phyloP scores from a whole-genome alignment of 2,797 vertebrate species.

The Oreonectes daqikongensis region DNA sequence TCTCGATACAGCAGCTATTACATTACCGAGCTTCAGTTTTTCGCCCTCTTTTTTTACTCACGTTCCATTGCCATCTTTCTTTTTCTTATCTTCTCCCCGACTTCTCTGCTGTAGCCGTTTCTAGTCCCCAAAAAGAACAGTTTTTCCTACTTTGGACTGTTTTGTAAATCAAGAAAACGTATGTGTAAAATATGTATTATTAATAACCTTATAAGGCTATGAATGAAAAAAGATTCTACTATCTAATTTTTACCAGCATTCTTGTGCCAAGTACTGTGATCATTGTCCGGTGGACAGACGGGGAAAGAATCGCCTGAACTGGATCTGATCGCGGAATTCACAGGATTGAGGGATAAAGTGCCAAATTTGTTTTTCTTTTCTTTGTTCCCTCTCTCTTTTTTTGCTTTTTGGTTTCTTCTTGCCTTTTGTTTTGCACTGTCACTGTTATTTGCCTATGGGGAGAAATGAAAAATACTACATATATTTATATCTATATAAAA shows the following conservation, averaged over 20 bases:
- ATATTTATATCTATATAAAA: conserved; percentile 72
- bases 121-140: conserved; percentile 66
- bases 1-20: conserved; percentile 60
- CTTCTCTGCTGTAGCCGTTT: conserved; percentile 48
- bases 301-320: conserved; percentile 72
- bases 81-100: conserved; percentile 19
- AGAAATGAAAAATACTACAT: conserved; percentile 64
- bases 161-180: conserved; percentile 72
- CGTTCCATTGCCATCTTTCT: conserved; percentile 48
- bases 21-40: conserved; percentile 46
- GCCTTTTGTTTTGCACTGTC: conserved; percentile 75
- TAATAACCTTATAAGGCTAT: conserved; percentile 79
- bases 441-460: conserved; percentile 72
- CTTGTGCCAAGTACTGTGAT: conserved; percentile 87
- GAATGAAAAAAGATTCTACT: conserved; percentile 81
- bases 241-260: conserved; percentile 87
- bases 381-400: conserved; percentile 52
- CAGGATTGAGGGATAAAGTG: conserved; percentile 77
- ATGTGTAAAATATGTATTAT: conserved; percentile 79
- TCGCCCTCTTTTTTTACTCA: conserved; percentile 62
- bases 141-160: conserved; percentile 77
- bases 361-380: conserved; percentile 73
- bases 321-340: conserved; percentile 77
- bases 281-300: conserved; percentile 73
- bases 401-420: conserved; percentile 64